A percentile compares a stretch with the other conserved stretches of the same genome.
phyloP scores from a whole-genome alignment of 2,797 vertebrate genomes.

The Anableps anableps region DNA sequence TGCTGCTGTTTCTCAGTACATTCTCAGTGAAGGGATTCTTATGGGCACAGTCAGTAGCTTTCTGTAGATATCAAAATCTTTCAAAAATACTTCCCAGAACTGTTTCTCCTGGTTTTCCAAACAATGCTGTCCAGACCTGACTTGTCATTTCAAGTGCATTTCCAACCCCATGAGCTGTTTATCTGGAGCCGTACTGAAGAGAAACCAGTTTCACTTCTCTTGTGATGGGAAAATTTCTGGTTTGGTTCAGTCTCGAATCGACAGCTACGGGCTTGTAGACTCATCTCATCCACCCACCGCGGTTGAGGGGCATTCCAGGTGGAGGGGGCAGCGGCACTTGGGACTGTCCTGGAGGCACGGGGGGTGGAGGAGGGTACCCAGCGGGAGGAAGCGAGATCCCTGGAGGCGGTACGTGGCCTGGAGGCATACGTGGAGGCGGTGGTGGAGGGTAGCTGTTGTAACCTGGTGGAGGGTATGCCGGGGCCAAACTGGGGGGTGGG shows the following conservation, averaged over 20 bases:
- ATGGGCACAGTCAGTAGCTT: neutral
- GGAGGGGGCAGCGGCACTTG: conserved; percentile 92
- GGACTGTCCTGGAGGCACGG: conserved; percentile 90
- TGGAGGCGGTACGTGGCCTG: conserved; percentile 88
- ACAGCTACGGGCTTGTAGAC: neutral
- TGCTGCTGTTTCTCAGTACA: conserved; percentile 13
- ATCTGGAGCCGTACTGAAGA: neutral
- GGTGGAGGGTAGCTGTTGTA: conserved; percentile 93
- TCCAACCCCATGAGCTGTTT: conserved; percentile 8
- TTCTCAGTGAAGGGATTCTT: conserved; percentile 24
- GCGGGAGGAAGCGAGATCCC: conserved; percentile 90
- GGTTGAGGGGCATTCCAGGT: conserved; percentile 91
- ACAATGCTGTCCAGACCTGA: conserved; percentile 21
- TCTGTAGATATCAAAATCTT: neutral
- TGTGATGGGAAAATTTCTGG: conserved; percentile 22
- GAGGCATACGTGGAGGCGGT: conserved; percentile 87
- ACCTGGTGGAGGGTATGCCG: conserved; percentile 89
- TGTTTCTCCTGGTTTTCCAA: conserved; percentile 20
- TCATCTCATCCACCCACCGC: conserved; percentile 94
- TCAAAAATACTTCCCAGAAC: neutral
- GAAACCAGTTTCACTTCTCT: conserved; percentile 13
- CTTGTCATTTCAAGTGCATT: conserved; percentile 24
- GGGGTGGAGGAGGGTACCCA: conserved; percentile 89
- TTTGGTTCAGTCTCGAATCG: neutral
- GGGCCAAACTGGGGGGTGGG: conserved; percentile 85